These are phyloP conservation scores for Cyprinodon tularosa DNA, from an alignment of 2,113 vertebrate species.

Conservation along the genomic window DNA sequence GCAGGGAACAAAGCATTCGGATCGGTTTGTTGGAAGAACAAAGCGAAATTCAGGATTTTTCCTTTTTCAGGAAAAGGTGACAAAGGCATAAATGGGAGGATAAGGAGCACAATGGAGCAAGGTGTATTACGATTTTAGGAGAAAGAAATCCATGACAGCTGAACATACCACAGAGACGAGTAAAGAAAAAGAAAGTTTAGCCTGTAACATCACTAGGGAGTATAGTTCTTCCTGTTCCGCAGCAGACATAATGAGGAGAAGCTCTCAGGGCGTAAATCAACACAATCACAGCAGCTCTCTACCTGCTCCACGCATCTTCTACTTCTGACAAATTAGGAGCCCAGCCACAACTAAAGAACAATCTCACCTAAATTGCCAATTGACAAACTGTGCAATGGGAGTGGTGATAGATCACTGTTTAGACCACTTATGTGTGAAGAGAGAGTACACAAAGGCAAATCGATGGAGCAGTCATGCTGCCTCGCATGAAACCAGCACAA, in stretches of 20 bases:
- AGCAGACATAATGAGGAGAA: conserved; percentile 18
- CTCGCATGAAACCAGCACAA: conserved; percentile 20
- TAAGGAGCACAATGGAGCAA: conserved; percentile 21
- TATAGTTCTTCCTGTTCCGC: conserved; percentile 60
- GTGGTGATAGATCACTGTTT: conserved; percentile 10
- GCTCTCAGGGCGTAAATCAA: conserved; percentile 5
- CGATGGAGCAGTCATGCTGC: conserved; percentile 6
- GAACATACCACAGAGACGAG: conserved; percentile 12
- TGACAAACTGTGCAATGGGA: conserved; percentile 17
- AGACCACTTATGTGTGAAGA: conserved; percentile 27
- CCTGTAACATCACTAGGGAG: conserved; percentile 44
- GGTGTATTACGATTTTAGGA: conserved; percentile 10
- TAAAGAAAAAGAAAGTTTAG: conserved; percentile 13
- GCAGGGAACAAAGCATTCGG: conserved; percentile 43
- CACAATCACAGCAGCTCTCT: conserved; percentile 1
- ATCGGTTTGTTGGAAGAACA: conserved; percentile 26
- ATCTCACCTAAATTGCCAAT: conserved; percentile 16
- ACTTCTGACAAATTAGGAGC: background rate
- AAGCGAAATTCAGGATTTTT: conserved; percentile 27
- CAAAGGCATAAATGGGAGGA: conserved; percentile 19
- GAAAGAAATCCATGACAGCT: conserved; percentile 12
- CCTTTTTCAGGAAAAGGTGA: conserved; percentile 21
- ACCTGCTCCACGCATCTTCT: conserved; percentile 5
- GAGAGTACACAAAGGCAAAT: conserved; percentile 24
- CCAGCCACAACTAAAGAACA: background rate